Evolutionary conservation across 1,140 invertebrate genomes (phyloP).

Genomic region (Drosophila grimshawi): DNA sequence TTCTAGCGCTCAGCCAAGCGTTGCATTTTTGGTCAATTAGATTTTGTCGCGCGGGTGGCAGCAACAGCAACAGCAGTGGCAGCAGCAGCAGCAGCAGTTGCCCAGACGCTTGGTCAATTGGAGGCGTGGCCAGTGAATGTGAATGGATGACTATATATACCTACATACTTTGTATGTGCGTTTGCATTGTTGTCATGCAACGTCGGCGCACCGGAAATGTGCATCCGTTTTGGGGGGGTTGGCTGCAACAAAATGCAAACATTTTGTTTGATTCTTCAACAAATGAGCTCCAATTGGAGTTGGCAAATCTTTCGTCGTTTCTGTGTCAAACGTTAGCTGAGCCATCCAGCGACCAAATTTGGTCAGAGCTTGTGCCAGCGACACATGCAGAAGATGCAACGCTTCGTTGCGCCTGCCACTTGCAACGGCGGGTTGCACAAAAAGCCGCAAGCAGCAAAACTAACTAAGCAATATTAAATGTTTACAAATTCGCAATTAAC

Average conservation of each 20-base stretch:
- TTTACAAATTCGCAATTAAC: background rate
- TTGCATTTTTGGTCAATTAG: slow-evolving; percentile 78
- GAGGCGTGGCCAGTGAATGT: slow-evolving; percentile 51
- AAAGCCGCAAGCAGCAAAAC: slow-evolving; percentile 36
- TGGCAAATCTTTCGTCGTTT: slow-evolving; percentile 51
- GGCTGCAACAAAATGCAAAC: slow-evolving; percentile 49
- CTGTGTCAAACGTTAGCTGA: slow-evolving; percentile 63
- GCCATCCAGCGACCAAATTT: slow-evolving; percentile 60
- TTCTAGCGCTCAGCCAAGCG: slow-evolving; percentile 59
- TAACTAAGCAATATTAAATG: background rate
- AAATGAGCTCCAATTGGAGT: slow-evolving; percentile 55
- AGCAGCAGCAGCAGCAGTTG: background rate
- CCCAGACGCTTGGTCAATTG: slow-evolving; percentile 36
- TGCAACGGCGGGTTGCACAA: slow-evolving; percentile 47
- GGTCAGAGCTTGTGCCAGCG: slow-evolving; percentile 17
- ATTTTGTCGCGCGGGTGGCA: slow-evolving; percentile 71
- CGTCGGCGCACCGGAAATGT: slow-evolving; percentile 58
- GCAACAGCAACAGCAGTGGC: background rate
- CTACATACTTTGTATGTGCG: background rate
- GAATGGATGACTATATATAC: background rate
- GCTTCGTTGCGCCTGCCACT: slow-evolving; percentile 59
- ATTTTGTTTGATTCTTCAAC: slow-evolving; percentile 56
- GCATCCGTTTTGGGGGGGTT: slow-evolving; percentile 62
- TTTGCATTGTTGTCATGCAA: slow-evolving; percentile 68
- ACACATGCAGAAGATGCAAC: slow-evolving; percentile 62